Evolutionary conservation across 2,888 invertebrate species (phyloP).

Genomic region (Torymus tubicola): DNA sequence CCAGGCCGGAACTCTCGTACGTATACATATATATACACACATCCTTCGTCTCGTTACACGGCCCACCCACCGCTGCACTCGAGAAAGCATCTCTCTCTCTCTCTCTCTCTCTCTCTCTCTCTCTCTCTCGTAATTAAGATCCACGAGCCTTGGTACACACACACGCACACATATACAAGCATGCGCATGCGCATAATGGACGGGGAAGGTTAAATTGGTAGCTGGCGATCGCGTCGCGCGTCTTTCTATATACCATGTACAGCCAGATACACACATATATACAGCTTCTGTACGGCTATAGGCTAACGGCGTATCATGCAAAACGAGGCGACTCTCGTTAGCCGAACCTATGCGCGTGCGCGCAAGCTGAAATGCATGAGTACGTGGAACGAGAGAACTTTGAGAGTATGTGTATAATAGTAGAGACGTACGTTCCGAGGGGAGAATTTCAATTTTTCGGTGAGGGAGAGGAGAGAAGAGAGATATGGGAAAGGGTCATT

Average conservation of each 20-base stretch:
- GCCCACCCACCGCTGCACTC: conserved; percentile 4
- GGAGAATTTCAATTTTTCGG: conserved; percentile 11
- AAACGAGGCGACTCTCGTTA: background rate
- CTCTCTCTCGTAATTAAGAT: conserved; percentile 1
- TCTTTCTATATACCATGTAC: too few relatives aligned
- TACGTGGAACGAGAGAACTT: background rate
- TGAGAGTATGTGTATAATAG: background rate
- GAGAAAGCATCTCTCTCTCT: background rate
- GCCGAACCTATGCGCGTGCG: too few relatives aligned
- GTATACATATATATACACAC: too few relatives aligned
- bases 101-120: conserved; percentile 11
- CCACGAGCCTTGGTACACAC: background rate
- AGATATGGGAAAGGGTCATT: too few relatives aligned
- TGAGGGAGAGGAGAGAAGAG: too few relatives aligned
- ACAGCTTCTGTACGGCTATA: too few relatives aligned
- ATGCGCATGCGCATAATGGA: too few relatives aligned
- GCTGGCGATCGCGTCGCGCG: too few relatives aligned
- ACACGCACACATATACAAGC: too few relatives aligned
- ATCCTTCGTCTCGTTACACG: conserved; percentile 17
- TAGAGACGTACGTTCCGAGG: conserved; percentile 18
- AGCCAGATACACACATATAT: too few relatives aligned
- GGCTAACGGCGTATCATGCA: background rate
- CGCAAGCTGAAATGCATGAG: conserved; percentile 5
- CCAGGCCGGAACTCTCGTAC: too few relatives aligned
- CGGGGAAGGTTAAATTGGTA: too few relatives aligned